A percentile compares a stretch with the other conserved stretches of the same genome.
These are phyloP conservation scores for Achroia grisella DNA, from an alignment of 1,140 invertebrate species.

Conservation along the genomic window DNA sequence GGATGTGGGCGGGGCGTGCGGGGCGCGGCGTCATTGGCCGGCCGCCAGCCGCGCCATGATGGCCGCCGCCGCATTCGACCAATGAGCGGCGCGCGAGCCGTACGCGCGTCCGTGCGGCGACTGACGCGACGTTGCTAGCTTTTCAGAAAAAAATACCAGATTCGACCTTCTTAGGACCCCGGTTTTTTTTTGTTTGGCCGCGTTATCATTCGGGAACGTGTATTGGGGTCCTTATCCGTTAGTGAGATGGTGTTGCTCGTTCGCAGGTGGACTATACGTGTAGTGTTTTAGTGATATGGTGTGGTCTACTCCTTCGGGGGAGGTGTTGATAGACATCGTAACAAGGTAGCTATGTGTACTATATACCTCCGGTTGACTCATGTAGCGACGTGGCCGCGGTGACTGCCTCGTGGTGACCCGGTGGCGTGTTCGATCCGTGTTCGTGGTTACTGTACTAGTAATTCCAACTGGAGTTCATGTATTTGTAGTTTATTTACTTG, in stretches of 20 bases:
- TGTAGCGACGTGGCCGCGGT: conserved; percentile 17
- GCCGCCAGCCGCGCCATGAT: conserved; percentile 46
- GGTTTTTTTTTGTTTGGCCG: conserved; percentile 68
- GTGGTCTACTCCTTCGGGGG: conserved; percentile 63
- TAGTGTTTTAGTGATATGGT: conserved; percentile 65
- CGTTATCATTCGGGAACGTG: conserved; percentile 66
- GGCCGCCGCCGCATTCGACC: conserved; percentile 63
- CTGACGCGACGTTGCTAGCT: conserved; percentile 66
- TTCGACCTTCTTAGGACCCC: conserved; percentile 70
- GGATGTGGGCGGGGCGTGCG: conserved; percentile 67
- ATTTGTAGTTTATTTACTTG: too few relatives aligned
- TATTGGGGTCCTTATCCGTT: conserved; percentile 52
- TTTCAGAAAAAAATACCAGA: conserved; percentile 66
- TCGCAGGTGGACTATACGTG: conserved; percentile 48
- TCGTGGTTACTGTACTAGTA: not conserved
- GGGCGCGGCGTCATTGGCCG: conserved; percentile 62
- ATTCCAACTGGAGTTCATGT: too few relatives aligned
- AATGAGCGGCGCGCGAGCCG: conserved; percentile 61
- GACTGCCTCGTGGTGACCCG: conserved; percentile 10
- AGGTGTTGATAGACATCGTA: conserved; percentile 63
- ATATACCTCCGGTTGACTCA: conserved; percentile 12
- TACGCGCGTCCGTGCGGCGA: conserved; percentile 64
- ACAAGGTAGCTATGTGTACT: conserved; percentile 49
- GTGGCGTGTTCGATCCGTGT: conserved; percentile 13
- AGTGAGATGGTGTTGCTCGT: conserved; percentile 48